Percentiles rank a stretch among this genome's conserved stretches.
Conservation (phyloP, 2,797 vertebrate species). For the Pogonophryne albipinna region DNA sequence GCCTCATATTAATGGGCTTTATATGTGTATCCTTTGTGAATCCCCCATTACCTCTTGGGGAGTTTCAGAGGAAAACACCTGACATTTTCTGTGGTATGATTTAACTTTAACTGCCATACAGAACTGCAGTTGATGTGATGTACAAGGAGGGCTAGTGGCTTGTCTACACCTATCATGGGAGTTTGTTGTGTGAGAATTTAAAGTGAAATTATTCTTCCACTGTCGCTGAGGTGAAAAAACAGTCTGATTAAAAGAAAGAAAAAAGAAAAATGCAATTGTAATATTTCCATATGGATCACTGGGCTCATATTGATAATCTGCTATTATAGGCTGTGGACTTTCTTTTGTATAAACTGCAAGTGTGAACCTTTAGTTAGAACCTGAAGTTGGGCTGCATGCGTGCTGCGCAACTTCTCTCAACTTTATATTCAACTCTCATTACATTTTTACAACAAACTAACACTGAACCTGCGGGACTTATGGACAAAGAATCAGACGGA, state of each 20-base stretch:
- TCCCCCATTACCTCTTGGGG: background rate
- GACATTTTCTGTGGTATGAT: conserved; percentile 33
- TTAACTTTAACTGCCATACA: conserved; percentile 27
- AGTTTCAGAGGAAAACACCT: conserved; percentile 2
- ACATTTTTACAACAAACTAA: background rate
- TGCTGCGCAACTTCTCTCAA: conserved; percentile 2
- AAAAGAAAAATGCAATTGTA: background rate
- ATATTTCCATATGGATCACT: background rate
- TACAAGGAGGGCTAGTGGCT: conserved; percentile 27
- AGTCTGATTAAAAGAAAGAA: background rate
- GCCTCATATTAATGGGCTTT: background rate
- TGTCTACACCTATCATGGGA: conserved; percentile 22
- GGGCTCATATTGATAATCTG: background rate
- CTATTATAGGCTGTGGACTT: background rate
- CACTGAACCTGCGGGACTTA: background rate
- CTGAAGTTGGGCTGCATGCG: background rate
- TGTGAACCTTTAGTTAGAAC: background rate
- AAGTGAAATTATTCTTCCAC: background rate
- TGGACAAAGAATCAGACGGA: background rate
- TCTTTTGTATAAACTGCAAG: background rate
- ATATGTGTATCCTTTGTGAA: background rate
- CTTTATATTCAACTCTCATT: background rate
- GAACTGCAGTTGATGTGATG: conserved; percentile 37
- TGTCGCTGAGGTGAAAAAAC: background rate
- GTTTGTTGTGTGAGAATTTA: conserved; percentile 31